Conservation (phyloP, 2,113 vertebrate species). For the Colossoma macropomum region DNA sequence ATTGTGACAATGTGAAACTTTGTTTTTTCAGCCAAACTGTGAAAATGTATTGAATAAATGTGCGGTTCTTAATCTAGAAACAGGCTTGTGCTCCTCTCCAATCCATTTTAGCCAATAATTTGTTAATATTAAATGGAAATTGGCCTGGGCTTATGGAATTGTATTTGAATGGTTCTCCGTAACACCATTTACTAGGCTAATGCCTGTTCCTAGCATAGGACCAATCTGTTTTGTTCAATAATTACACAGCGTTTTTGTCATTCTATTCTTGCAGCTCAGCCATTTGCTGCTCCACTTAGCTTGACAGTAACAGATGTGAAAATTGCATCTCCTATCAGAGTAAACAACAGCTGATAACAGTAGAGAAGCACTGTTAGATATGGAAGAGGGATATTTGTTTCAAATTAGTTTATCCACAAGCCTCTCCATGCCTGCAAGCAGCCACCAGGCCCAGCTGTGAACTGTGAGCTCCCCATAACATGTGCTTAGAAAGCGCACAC, state of each 20-base stretch:
- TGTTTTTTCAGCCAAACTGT: not conserved
- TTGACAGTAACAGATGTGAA: constrained; percentile 79
- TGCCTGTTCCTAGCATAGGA: constrained; percentile 58
- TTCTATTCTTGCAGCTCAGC: constrained; percentile 72
- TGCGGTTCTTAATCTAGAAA: not conserved
- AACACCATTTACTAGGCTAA: constrained; percentile 39
- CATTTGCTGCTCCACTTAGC: constrained; percentile 79
- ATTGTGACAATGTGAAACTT: not conserved
- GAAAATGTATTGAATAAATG: not conserved
- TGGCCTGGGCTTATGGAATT: constrained; percentile 32
- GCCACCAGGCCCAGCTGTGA: constrained; percentile 40
- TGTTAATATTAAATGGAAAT: constrained; percentile 39
- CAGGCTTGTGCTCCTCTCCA: not conserved
- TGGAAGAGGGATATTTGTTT: constrained; percentile 63
- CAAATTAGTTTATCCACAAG: constrained; percentile 63
- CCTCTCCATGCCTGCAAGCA: constrained; percentile 37
- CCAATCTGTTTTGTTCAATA: constrained; percentile 73
- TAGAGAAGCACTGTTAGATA: constrained; percentile 66
- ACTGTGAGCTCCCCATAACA: constrained; percentile 6
- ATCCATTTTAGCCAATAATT: constrained; percentile 7
- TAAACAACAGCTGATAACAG: constrained; percentile 76
- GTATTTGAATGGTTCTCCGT: constrained; percentile 56
- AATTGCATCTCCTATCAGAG: constrained; percentile 74
- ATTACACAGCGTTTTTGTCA: constrained; percentile 72
- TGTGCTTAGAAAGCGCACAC: not conserved